Percentiles rank a stretch among this genome's conserved stretches.
phyloP scores from a whole-genome alignment of 2,797 vertebrate species.

The Emydoidea blandingii region DNA sequence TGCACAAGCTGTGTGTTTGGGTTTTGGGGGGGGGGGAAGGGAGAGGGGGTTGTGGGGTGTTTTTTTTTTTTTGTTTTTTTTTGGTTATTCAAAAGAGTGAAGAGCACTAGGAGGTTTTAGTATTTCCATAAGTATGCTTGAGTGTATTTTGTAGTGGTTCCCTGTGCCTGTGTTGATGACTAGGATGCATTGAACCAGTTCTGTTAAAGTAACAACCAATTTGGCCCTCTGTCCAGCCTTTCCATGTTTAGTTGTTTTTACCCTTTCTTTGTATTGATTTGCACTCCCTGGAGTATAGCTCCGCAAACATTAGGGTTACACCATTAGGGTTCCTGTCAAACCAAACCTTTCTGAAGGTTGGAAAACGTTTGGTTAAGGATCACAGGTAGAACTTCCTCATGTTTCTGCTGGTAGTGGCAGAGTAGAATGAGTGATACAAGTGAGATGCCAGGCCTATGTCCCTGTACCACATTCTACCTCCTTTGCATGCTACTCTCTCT shows the following conservation, averaged over 20 bases:
- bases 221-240: background rate
- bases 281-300: background rate
- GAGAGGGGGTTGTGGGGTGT: background rate
- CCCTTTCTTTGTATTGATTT: background rate
- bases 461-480: background rate
- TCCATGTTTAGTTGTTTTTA: background rate
- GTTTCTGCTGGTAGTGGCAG: background rate
- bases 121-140: background rate
- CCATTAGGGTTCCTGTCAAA: background rate
- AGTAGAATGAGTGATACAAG: background rate
- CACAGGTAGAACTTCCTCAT: background rate
- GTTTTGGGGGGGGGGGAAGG: background rate
- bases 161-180: background rate
- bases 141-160: background rate
- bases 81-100: constrained; percentile 23
- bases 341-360: background rate
- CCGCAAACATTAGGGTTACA: background rate
- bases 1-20: background rate
- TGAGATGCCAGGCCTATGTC: background rate
- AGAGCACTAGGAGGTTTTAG: background rate
- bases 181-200: background rate
- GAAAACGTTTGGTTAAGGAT: background rate
- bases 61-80: background rate
- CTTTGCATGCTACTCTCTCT: background rate
- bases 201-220: background rate